Percentiles rank a stretch among this genome's conserved stretches.
These are phyloP conservation scores for Heliconius erato DNA, from an alignment of 2,888 invertebrate genomes.

Conservation along the genomic window DNA sequence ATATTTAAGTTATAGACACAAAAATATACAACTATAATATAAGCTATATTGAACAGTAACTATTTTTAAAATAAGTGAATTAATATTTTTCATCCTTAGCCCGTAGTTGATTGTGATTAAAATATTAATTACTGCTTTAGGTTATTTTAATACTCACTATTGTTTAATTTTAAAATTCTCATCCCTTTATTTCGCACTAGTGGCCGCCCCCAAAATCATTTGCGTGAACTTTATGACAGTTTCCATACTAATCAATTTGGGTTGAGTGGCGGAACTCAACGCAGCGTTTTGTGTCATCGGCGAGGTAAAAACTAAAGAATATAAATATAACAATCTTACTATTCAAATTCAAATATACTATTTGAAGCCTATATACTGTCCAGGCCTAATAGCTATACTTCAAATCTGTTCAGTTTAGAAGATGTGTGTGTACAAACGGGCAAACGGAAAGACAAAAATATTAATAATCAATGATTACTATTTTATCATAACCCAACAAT, in stretches of 20 bases:
- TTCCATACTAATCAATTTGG: background rate
- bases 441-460: too few species aligned
- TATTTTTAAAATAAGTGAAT: background rate
- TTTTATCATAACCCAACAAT: too few species aligned
- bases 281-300: too few species aligned
- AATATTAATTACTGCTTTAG: background rate
- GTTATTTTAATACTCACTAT: background rate
- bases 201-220: background rate
- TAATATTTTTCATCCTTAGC: background rate
- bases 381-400: too few species aligned
- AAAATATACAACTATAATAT: slow-evolving; percentile 10
- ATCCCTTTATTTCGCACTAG: background rate
- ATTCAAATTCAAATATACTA: too few species aligned
- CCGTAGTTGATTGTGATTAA: too few species aligned
- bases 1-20: slow-evolving; percentile 39
- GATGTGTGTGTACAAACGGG: too few species aligned
- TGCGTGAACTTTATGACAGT: background rate
- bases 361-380: too few species aligned
- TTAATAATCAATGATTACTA: too few species aligned
- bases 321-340: too few species aligned
- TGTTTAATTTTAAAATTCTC: background rate
- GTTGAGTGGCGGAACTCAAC: background rate
- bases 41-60: background rate
- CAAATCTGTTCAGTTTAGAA: too few species aligned
- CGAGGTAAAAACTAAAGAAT: too few species aligned